Percentiles rank a stretch among this genome's conserved stretches.
Evolutionary conservation across 2,888 invertebrate genomes (phyloP).

Genomic region (Linnaemya vulpina): DNA sequence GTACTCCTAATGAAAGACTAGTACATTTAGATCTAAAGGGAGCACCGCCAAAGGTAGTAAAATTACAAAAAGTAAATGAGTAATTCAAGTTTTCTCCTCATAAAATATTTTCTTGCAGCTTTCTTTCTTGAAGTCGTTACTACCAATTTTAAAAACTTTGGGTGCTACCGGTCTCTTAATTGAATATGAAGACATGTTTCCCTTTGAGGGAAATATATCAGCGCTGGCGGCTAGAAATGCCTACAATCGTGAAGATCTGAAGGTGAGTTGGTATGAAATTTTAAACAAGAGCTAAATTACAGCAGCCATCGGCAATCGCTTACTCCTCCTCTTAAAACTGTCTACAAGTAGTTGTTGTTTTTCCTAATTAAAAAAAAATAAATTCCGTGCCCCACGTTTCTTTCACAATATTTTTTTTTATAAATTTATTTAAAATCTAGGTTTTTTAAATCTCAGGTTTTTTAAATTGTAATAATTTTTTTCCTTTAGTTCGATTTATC

Average conservation of each 20-base stretch:
- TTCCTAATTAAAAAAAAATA: too few relatives aligned
- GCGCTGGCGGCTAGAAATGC: slow-evolving; percentile 85
- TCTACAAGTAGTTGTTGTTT: too few relatives aligned
- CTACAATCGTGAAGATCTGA: slow-evolving; percentile 80
- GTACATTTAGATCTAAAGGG: slow-evolving; percentile 92
- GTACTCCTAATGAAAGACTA: slow-evolving; percentile 84
- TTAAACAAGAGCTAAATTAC: neutral
- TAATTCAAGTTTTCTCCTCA: neutral
- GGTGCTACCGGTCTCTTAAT: slow-evolving; percentile 89
- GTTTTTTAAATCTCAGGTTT: too few relatives aligned
- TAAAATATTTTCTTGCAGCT: slow-evolving; percentile 79
- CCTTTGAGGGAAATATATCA: slow-evolving; percentile 86
- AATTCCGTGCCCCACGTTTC: too few relatives aligned
- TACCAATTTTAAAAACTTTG: slow-evolving; percentile 85
- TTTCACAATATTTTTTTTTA: too few relatives aligned
- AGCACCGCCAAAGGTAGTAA: slow-evolving; percentile 87
- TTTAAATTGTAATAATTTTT: too few relatives aligned
- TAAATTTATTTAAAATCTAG: too few relatives aligned
- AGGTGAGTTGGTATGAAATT: slow-evolving; percentile 73
- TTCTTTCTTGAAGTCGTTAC: slow-evolving; percentile 85
- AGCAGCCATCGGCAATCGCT: too few relatives aligned
- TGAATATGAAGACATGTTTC: slow-evolving; percentile 94
- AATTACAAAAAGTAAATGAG: neutral
- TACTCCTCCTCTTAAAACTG: too few relatives aligned
- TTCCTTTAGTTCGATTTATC: too few relatives aligned